Conservation (phyloP, 2,113 vertebrate genomes). For the Pelusios castaneus region DNA sequence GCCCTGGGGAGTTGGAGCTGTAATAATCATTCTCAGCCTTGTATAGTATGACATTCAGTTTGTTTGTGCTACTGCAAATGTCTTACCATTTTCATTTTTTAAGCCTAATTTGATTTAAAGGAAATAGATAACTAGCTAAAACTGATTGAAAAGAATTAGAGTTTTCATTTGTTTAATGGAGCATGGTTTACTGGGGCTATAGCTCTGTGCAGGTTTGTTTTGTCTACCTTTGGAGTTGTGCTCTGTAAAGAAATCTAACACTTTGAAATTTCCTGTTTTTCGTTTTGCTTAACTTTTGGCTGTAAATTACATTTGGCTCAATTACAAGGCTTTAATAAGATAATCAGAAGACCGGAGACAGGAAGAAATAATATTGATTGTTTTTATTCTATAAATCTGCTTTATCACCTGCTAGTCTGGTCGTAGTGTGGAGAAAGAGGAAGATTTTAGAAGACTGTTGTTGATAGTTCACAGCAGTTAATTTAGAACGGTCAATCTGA, state of each 20-base stretch:
- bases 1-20: neutral
- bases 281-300: conserved; percentile 38
- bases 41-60: neutral
- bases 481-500: neutral
- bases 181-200: conserved; percentile 20
- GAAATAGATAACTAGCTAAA: conserved; percentile 45
- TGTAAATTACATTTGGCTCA: conserved; percentile 59
- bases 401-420: conserved; percentile 8
- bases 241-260: conserved; percentile 62
- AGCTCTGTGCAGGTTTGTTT: conserved; percentile 59
- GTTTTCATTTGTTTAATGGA: conserved; percentile 58
- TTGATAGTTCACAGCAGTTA: neutral
- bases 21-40: neutral
- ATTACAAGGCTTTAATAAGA: conserved; percentile 60
- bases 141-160: conserved; percentile 49
- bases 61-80: neutral
- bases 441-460: neutral
- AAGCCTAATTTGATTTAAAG: conserved; percentile 51
- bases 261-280: conserved; percentile 57
- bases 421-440: neutral
- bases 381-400: conserved; percentile 54
- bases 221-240: conserved; percentile 47
- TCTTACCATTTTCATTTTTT: conserved; percentile 44
- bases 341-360: conserved; percentile 48
- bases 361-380: conserved; percentile 48